phyloP scores from a whole-genome alignment of 1,140 invertebrate genomes.

The Rhopalosiphum maidis region DNA sequence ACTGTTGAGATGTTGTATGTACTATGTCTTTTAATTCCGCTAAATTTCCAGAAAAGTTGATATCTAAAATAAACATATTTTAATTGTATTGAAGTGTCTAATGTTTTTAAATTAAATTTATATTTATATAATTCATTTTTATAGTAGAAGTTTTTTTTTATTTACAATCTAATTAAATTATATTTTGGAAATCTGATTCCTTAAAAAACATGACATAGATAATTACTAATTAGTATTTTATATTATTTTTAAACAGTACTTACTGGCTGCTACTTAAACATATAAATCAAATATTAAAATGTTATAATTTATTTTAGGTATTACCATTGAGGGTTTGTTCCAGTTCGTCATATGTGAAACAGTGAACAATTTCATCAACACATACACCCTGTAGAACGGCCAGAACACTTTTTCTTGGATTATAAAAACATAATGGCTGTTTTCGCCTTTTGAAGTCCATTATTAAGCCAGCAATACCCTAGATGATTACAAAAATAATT shows the following conservation, averaged over 20 bases:
- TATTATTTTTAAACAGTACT: not conserved
- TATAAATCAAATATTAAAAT: not conserved
- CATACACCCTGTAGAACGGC: slow-evolving; percentile 68
- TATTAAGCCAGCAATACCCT: slow-evolving; percentile 77
- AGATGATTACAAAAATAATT: not conserved
- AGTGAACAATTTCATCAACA: slow-evolving; percentile 62
- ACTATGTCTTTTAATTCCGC: slow-evolving; percentile 45
- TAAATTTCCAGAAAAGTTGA: slow-evolving; percentile 15
- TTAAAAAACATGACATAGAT: not conserved
- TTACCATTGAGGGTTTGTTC: slow-evolving; percentile 53
- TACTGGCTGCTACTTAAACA: not conserved
- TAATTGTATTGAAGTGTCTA: not conserved
- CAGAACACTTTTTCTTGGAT: slow-evolving; percentile 67
- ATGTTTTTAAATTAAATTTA: not conserved
- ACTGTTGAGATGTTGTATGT: slow-evolving; percentile 23
- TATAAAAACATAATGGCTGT: slow-evolving; percentile 71
- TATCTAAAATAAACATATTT: slow-evolving; percentile 25
- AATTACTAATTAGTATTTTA: not conserved
- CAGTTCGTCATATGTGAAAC: slow-evolving; percentile 65
- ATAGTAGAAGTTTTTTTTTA: not conserved
- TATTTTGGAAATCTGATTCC: not conserved
- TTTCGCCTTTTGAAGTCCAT: slow-evolving; percentile 74
- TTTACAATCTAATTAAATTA: not conserved
- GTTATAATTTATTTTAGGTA: not conserved
- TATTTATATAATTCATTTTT: not conserved